phyloP scores from a whole-genome alignment of 2,888 invertebrate species.

The Pterostichus niger region DNA sequence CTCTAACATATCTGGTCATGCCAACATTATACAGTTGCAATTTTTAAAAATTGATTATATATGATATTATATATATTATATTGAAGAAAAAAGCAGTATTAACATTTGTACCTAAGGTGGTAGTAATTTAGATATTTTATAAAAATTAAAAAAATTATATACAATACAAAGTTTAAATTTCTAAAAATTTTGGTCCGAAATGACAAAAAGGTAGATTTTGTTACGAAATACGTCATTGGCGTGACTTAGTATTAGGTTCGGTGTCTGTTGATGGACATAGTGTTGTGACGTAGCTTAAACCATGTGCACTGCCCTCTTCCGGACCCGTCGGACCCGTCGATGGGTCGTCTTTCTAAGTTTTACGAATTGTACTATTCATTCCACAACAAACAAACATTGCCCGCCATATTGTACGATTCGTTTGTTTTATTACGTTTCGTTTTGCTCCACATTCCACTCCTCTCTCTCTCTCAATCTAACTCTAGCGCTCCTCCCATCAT shows the following conservation, averaged over 20 bases:
- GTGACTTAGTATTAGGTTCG: constrained; percentile 73
- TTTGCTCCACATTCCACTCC: not conserved
- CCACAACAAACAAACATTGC: not conserved
- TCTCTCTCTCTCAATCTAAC: not conserved
- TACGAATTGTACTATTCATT: not conserved
- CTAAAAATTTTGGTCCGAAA: constrained; percentile 75
- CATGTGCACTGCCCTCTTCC: constrained; percentile 65
- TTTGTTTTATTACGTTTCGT: too few species aligned
- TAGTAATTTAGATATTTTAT: constrained; percentile 77
- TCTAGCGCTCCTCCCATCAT: not conserved
- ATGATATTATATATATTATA: constrained; percentile 67
- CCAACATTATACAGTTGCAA: constrained; percentile 73
- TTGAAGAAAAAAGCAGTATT: constrained; percentile 75
- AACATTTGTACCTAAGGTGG: constrained; percentile 77
- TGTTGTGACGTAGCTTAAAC: constrained; percentile 66
- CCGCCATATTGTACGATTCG: too few species aligned
- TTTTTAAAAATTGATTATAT: constrained; percentile 69
- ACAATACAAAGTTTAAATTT: constrained; percentile 76
- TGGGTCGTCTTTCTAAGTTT: not conserved
- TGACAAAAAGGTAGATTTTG: constrained; percentile 74
- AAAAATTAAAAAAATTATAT: constrained; percentile 73
- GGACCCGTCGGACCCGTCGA: not conserved
- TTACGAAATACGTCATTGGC: constrained; percentile 74
- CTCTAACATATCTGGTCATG: constrained; percentile 76
- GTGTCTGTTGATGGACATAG: constrained; percentile 72